Evolutionary conservation across 1,140 invertebrate species (phyloP).

Genomic region (Lepeophtheirus salmonis): DNA sequence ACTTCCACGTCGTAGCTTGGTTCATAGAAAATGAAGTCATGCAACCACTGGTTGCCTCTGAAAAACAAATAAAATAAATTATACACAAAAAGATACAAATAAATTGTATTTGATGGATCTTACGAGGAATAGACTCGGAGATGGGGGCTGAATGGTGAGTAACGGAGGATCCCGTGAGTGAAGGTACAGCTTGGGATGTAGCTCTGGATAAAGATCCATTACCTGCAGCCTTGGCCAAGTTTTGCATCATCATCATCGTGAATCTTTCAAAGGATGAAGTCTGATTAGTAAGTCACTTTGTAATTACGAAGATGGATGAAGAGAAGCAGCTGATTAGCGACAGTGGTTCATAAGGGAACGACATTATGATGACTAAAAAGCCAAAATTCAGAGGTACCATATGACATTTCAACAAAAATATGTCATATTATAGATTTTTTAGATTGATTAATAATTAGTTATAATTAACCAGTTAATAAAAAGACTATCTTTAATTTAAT

Average conservation of each 20-base stretch:
- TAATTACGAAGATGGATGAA: too few species aligned
- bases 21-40: not conserved
- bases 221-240: not conserved
- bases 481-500: too few species aligned
- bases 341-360: too few species aligned
- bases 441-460: too few species aligned
- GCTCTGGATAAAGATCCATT: not conserved
- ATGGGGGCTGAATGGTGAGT: not conserved
- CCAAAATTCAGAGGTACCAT: too few species aligned
- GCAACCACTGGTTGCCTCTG: not conserved
- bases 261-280: too few species aligned
- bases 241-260: not conserved
- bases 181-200: not conserved
- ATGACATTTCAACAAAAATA: too few species aligned
- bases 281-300: too few species aligned
- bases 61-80: not conserved
- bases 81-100: not conserved
- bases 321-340: not conserved
- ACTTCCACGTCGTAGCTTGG: not conserved
- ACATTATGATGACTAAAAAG: too few species aligned
- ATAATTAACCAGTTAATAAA: too few species aligned
- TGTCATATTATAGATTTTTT: too few species aligned
- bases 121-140: not conserved
- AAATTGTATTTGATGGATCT: too few species aligned
- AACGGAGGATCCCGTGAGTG: not conserved